Conservation (phyloP, 2,888 invertebrate genomes). For the Lamellibrachia columna region DNA sequence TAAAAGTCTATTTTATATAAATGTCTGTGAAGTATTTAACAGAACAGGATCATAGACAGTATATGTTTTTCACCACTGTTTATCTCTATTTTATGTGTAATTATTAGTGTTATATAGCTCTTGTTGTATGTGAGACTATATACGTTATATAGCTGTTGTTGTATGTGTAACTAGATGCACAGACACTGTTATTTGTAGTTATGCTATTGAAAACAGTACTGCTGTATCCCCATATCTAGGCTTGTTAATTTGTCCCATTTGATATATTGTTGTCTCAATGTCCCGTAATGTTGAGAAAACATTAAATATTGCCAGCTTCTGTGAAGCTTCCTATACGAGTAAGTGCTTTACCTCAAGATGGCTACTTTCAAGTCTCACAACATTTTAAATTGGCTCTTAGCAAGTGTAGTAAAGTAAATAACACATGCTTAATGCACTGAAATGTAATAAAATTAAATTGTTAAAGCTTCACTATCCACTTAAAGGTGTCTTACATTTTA, state of each 20-base stretch:
- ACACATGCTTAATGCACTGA: too few relatives aligned
- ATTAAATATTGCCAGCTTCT: neutral
- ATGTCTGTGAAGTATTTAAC: neutral
- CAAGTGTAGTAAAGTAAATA: neutral
- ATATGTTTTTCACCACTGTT: neutral
- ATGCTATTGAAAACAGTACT: neutral
- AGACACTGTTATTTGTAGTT: neutral
- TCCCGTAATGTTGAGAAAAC: neutral
- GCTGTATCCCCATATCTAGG: neutral
- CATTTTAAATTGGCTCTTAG: neutral
- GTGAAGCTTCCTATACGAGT: neutral
- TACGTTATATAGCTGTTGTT: neutral
- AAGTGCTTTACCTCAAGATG: neutral
- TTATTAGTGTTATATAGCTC: neutral
- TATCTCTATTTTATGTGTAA: neutral
- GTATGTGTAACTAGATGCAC: neutral
- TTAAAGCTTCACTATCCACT: neutral
- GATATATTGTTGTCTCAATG: neutral
- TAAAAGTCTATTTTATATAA: constrained; percentile 1
- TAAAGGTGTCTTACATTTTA: neutral
- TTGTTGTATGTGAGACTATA: neutral
- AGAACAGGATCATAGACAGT: neutral
- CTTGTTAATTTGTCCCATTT: neutral
- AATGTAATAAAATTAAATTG: too few relatives aligned
- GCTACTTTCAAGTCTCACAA: neutral